Evolutionary conservation across 2,888 invertebrate species (phyloP).

Genomic region (Pheosia gnoma): DNA sequence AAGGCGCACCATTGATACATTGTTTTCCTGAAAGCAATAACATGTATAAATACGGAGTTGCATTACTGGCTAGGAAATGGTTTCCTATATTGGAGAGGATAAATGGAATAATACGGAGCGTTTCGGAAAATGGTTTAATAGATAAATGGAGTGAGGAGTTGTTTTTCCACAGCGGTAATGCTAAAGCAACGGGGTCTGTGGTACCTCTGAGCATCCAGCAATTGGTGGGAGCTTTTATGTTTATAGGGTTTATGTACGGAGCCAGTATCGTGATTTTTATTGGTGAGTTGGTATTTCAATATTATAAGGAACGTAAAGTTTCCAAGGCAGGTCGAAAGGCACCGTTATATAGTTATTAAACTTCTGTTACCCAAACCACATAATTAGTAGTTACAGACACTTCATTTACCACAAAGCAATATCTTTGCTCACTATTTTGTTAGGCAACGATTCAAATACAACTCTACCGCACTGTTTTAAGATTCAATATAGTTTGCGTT

Average conservation of each 20-base stretch:
- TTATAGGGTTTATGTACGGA: slow-evolving; percentile 72
- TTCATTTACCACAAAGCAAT: slow-evolving; percentile 17
- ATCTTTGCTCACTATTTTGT: background rate
- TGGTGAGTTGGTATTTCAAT: slow-evolving; percentile 52
- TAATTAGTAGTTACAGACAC: slow-evolving; percentile 13
- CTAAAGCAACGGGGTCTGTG: slow-evolving; percentile 59
- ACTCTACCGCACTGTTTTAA: background rate
- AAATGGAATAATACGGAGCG: slow-evolving; percentile 75
- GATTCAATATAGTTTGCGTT: background rate
- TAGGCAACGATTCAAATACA: background rate
- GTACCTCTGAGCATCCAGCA: slow-evolving; percentile 70
- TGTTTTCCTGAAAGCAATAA: slow-evolving; percentile 77
- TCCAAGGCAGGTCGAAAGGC: background rate
- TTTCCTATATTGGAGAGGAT: slow-evolving; percentile 74
- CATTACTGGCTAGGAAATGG: slow-evolving; percentile 73
- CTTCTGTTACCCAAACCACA: slow-evolving; percentile 9
- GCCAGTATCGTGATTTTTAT: slow-evolving; percentile 65
- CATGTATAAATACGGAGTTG: slow-evolving; percentile 80
- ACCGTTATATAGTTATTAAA: background rate
- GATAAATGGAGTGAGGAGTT: slow-evolving; percentile 78
- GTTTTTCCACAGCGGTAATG: slow-evolving; percentile 55
- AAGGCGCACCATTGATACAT: slow-evolving; percentile 69
- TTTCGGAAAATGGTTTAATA: slow-evolving; percentile 78
- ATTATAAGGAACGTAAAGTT: slow-evolving; percentile 17
- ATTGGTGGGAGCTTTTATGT: slow-evolving; percentile 76